Percentiles rank a stretch among this genome's conserved stretches.
Conservation (phyloP, 2,113 vertebrate species). For the Takifugu flavidus region DNA sequence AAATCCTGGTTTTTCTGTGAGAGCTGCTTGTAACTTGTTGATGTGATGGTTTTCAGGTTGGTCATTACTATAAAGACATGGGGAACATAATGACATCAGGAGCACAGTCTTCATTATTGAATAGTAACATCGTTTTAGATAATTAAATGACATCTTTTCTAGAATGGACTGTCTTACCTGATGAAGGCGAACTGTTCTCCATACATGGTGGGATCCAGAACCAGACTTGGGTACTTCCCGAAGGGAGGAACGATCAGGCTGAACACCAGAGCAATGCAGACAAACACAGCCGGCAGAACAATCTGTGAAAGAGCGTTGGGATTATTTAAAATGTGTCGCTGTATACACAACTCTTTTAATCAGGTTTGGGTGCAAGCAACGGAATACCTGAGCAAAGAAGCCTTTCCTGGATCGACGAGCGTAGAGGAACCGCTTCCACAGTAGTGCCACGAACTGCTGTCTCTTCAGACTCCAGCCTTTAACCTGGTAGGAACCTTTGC, state of each 20-base stretch:
- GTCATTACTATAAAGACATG: constrained; percentile 81
- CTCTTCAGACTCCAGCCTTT: constrained; percentile 94
- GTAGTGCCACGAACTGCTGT: constrained; percentile 93
- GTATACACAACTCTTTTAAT: background rate
- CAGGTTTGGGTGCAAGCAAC: background rate
- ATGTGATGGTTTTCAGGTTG: constrained; percentile 82
- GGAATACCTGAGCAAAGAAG: constrained; percentile 90
- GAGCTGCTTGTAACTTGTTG: constrained; percentile 79
- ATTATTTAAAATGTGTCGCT: no score
- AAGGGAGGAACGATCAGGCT: constrained; percentile 96
- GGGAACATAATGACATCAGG: background rate
- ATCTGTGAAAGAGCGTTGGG: constrained; percentile 77
- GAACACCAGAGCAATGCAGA: constrained; percentile 95
- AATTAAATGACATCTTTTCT: background rate
- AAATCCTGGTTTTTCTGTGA: constrained; percentile 84
- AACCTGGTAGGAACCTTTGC: constrained; percentile 94
- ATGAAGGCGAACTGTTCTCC: constrained; percentile 92
- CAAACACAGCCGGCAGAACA: constrained; percentile 94
- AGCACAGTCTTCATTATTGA: background rate
- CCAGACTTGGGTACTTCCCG: constrained; percentile 92
- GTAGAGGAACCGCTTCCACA: constrained; percentile 95
- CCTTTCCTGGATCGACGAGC: constrained; percentile 93
- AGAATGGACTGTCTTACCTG: constrained; percentile 74
- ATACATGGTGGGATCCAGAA: constrained; percentile 94
- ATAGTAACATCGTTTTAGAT: background rate